Base-by-base conservation (phyloP, 2,797 vertebrate species). In the Channa striata region DNA sequence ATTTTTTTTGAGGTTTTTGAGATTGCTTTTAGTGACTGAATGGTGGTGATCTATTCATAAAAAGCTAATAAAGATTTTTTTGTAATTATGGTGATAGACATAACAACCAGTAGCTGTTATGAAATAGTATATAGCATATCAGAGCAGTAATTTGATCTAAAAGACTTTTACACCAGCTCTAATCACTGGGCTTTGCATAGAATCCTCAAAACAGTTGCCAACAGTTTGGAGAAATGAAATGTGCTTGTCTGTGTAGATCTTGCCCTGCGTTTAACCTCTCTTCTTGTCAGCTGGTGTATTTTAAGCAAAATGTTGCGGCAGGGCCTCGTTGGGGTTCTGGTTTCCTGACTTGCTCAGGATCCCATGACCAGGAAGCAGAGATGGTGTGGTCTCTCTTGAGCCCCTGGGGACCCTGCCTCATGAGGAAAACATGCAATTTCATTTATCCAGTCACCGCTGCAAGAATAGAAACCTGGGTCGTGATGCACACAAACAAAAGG, bases 281-380 rank as follows among this genome's bases (percentile, higher is more conserved):
- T 77, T 88, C 81, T 83, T 61, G 44, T 92, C 88, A 88, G 82
- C 67, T 64, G 37, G 60, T 75, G 51, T 88, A 85, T 86, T 92
- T 86, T 87, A 81, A 84, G 85, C 68, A 75, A 70, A 74, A 80
- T 53, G 47, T 73, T 68, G 60, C 4, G 25, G 51, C 17, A 50
- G 63, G 71, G 59, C 72, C 33, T 78, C 67, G 84, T 82, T 79
- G 53, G 83, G 82, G 81, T 88, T 85, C 78, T 89, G 78, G 83
- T 91, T 93, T 92, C 87, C 88, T 90, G 85, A 86, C 68, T 77
- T 82, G 53, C 72, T 56, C 16, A 1, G 59, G 59, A 79, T 93
- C 87, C 88, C 80, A 74, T 91, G 91, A 91, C 82, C 82, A 91
- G 90, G 90, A 93, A 92, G 87, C 78, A 46, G 74, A 39, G 54